phyloP scores from a whole-genome alignment of 2,888 invertebrate genomes.

The Kryphioiulus occultus region DNA sequence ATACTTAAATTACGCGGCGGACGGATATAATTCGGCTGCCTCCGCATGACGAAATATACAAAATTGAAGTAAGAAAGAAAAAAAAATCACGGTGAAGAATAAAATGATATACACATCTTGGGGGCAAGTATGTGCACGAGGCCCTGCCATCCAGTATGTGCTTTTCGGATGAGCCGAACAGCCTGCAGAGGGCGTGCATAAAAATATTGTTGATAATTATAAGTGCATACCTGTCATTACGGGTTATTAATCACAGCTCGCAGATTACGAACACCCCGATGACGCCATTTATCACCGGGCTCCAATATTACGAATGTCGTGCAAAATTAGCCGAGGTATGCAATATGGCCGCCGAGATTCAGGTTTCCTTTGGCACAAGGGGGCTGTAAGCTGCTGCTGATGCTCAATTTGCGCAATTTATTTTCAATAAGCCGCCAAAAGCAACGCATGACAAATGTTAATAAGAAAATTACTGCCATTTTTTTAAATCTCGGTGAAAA shows the following conservation, averaged over 20 bases:
- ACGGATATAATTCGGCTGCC: not conserved
- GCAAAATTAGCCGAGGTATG: not conserved
- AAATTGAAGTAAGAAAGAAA: not conserved
- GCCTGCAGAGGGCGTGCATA: conserved; percentile 35
- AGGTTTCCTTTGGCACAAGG: not conserved
- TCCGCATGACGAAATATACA: conserved; percentile 18
- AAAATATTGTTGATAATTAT: conserved; percentile 43
- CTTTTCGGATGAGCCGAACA: not conserved
- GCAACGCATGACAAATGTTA: conserved; percentile 21
- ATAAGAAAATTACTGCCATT: conserved; percentile 19
- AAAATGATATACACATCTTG: conserved; percentile 13
- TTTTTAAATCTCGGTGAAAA: not conserved
- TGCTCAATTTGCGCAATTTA: not conserved
- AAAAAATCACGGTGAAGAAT: not conserved
- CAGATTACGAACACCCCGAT: conserved; percentile 29
- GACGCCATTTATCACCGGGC: not conserved
- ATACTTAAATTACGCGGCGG: not conserved
- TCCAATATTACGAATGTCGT: not conserved
- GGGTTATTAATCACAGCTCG: conserved; percentile 16
- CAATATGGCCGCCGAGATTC: conserved; percentile 19
- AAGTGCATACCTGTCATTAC: conserved; percentile 44
- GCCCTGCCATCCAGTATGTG: not conserved
- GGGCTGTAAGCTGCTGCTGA: not conserved
- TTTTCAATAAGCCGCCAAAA: conserved; percentile 30
- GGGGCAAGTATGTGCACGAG: conserved; percentile 20